These are phyloP conservation scores for Cerceris ruficornis DNA, from an alignment of 2,888 invertebrate species.

Conservation along the genomic window DNA sequence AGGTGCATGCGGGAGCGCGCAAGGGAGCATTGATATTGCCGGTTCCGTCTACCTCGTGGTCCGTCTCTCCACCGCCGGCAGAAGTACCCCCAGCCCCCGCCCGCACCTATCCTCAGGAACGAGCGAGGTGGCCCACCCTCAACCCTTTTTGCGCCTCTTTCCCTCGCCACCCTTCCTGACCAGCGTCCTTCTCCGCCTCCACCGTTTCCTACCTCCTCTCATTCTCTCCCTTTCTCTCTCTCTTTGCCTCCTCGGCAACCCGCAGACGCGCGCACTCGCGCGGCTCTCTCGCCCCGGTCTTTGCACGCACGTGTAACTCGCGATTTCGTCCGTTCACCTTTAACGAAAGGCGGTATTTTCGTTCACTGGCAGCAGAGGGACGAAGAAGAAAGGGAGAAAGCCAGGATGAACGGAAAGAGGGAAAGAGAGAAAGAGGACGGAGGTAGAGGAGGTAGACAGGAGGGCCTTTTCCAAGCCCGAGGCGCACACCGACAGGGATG, in stretches of 20 bases:
- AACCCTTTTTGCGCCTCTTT: constrained; percentile 50
- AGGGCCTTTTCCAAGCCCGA: constrained; percentile 53
- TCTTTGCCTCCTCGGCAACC: constrained; percentile 38
- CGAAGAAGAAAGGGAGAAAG: constrained; percentile 16
- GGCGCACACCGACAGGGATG: constrained; percentile 60
- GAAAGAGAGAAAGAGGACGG: constrained; percentile 5
- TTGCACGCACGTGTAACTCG: constrained; percentile 69
- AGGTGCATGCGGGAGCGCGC: constrained; percentile 61
- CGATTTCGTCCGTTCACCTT: constrained; percentile 72
- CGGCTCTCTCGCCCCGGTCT: constrained; percentile 39
- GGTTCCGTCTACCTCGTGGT: constrained; percentile 65
- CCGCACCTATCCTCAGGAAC: constrained; percentile 12
- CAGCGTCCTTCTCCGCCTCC: constrained; percentile 36
- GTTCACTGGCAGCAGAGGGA: constrained; percentile 35
- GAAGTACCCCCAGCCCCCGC: constrained; percentile 6
- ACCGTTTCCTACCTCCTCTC: not conserved
- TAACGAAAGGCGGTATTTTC: constrained; percentile 70
- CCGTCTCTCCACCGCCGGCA: constrained; percentile 51
- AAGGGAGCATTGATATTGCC: constrained; percentile 68
- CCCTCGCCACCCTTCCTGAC: constrained; percentile 52
- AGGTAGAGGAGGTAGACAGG: not conserved
- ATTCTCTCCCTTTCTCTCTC: constrained; percentile 8
- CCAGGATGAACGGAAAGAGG: constrained; percentile 2
- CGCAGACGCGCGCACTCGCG: constrained; percentile 37
- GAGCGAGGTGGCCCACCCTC: constrained; percentile 42